phyloP scores from a whole-genome alignment of 2,888 invertebrate species.

The Macrosiphum euphorbiae region DNA sequence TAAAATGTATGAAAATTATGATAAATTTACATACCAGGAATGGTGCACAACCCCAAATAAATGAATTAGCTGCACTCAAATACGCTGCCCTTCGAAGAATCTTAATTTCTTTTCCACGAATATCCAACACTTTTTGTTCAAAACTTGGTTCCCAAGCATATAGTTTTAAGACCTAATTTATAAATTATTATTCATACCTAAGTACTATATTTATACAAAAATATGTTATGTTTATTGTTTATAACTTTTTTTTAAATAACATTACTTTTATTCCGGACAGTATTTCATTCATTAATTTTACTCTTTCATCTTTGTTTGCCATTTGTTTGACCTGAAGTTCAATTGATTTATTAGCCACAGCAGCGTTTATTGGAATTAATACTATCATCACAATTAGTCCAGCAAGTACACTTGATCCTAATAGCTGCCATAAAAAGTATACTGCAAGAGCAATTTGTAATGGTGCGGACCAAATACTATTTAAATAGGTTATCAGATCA shows the following conservation, averaged over 20 bases:
- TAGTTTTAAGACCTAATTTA: constrained; percentile 74
- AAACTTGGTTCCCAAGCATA: constrained; percentile 78
- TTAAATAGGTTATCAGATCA: constrained; percentile 71
- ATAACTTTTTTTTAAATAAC: neutral
- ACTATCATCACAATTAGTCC: constrained; percentile 74
- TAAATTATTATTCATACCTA: no score
- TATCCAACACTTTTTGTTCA: constrained; percentile 73
- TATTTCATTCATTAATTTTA: constrained; percentile 70
- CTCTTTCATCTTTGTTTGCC: constrained; percentile 74
- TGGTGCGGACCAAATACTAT: constrained; percentile 73
- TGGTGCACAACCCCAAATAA: constrained; percentile 77
- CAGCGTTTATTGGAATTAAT: constrained; percentile 73
- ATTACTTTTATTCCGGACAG: constrained; percentile 67
- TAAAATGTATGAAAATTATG: no score
- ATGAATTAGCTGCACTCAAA: constrained; percentile 73
- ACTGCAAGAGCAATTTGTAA: constrained; percentile 74
- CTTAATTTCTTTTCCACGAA: constrained; percentile 74
- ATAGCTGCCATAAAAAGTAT: constrained; percentile 72
- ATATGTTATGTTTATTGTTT: neutral
- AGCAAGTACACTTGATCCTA: constrained; percentile 75
- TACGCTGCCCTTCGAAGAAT: constrained; percentile 75
- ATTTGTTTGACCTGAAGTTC: constrained; percentile 72
- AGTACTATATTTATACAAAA: no score
- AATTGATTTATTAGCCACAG: constrained; percentile 72
- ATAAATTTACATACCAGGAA: constrained; percentile 72